Evolutionary conservation across 1,140 invertebrate species (phyloP), one percentile per base, ranked within the genome.

Genomic region (Drosophila murphyi): DNA sequence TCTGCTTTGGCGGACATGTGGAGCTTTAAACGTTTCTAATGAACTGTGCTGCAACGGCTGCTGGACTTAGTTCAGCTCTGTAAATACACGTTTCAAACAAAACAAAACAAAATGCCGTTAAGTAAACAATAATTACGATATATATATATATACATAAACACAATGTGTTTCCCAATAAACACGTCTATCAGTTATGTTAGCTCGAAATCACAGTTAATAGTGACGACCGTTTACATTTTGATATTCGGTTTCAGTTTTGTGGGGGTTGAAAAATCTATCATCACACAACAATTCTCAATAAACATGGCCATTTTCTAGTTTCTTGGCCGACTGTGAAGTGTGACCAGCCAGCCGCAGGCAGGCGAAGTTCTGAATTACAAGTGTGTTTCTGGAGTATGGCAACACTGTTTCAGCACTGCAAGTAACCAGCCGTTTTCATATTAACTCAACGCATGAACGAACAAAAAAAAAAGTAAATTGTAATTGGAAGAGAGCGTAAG

Each of bases 1-100:
- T 90, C 80, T 39, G 65, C 59, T 75, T 91, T 91, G 73, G 85
- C 76, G 67, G 89, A 90, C 89, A 91, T 91, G 32, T 57, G 59
- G 57, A 12, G 7, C 39, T 63, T 37, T 57, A 3, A 34, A 8
- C 12, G 45, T 60, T 63, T 77, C 39, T 80, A 68, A 65, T 79
- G 12, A 32, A 67, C 65, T 76, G n/a, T 43, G 77, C 59, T 81
- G 64, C 56, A 67, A 72, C 47, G 51, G 67, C 55, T 76, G 47
- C 55, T 52, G 60, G 45, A 41, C 41, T 67, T 39, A 50, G 34
- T 65, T 76, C 69, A 78, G 50, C 50, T 87, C 83, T 87, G 62
- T 32, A 73, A 72, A 59, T 32, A 29, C 29, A 10, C 39, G 39
- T 20, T 20, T 20, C 20, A 20, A 20, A 20, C 1, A 20, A 8